Conservation (phyloP, 2,797 vertebrate genomes). For the Luscinia luscinia region DNA sequence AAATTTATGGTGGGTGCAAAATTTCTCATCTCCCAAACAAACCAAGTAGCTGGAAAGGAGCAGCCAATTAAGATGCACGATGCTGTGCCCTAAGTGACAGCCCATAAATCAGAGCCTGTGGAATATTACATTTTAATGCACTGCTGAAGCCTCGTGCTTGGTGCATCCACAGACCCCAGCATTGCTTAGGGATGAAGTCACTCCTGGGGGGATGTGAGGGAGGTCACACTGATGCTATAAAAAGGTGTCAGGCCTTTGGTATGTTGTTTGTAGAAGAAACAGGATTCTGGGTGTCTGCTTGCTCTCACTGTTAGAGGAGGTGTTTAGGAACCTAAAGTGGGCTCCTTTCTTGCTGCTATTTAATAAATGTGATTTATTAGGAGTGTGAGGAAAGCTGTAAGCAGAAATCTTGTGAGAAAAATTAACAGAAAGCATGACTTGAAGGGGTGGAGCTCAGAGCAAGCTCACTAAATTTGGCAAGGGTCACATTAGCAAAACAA, state of each 20-base stretch:
- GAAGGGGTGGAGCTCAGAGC: neutral
- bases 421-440: neutral
- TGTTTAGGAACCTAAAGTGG: neutral
- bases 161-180: neutral
- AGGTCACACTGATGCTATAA: slow-evolving; percentile 2
- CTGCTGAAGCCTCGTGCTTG: neutral
- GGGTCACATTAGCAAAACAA: neutral
- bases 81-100: neutral
- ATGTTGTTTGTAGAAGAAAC: slow-evolving; percentile 10
- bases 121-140: slow-evolving; percentile 56
- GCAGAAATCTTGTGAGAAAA: neutral
- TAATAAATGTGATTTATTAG: neutral
- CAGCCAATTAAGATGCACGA: slow-evolving; percentile 41
- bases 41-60: neutral
- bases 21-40: neutral
- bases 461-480: neutral
- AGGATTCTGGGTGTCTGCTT: neutral
- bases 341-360: neutral
- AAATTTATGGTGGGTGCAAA: neutral
- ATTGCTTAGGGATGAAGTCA: slow-evolving; percentile 26
- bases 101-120: slow-evolving; percentile 39
- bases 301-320: neutral
- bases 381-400: neutral
- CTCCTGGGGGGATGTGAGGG: neutral
- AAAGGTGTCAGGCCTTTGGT: slow-evolving; percentile 37